Base-by-base conservation (phyloP, 2,113 vertebrate genomes). In the Anarhynchus alexandrinus region DNA sequence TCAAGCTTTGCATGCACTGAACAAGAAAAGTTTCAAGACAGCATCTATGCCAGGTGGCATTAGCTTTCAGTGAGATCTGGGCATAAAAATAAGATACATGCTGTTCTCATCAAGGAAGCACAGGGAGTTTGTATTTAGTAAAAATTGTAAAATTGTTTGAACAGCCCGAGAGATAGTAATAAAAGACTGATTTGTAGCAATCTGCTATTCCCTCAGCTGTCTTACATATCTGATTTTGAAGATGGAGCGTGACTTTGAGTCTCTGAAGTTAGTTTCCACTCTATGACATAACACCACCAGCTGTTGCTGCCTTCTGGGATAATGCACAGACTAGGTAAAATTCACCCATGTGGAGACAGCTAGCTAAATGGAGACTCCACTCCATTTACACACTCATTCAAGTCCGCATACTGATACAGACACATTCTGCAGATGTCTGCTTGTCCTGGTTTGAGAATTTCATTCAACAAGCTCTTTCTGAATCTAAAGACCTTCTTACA, bases 61-160 rank as follows among this genome's bases (percentile, higher is more conserved):
- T n/a, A 79, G 42, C 38, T 86, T 94, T 51, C 90, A 92, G 58
- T 29, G 49, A 62, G 58, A 93, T 88, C 82, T 78, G 71, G 79
- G 64, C 86, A 81, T 25, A 51, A 92, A 93, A 86, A 86, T 40
- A 66, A 95, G 64, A 77, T 42, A 83, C 67, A 61, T 42, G 70
- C 78, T 95, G 90, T 94, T 96, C 93, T 90, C 61, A 73, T 96
- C 85, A 82, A 88, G 73, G 79, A 66, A n/a, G 51, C 82, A 92
- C 49, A 62, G 51, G 29, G 2, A 88, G 55, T 32, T 55, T 76
- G 34, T 51, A 25, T 51, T 51, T 51, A 51, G 49, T 23, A 51
- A 51, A 51, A 51, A 51, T 13, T 51, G 49, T 72, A 72, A 52
- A 86, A 78, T 66, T 74, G 55, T 86, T 83, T 88, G 42, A 96